Evolutionary conservation across 2,797 vertebrate genomes (phyloP).

Genomic region (Epinephelus awoara): DNA sequence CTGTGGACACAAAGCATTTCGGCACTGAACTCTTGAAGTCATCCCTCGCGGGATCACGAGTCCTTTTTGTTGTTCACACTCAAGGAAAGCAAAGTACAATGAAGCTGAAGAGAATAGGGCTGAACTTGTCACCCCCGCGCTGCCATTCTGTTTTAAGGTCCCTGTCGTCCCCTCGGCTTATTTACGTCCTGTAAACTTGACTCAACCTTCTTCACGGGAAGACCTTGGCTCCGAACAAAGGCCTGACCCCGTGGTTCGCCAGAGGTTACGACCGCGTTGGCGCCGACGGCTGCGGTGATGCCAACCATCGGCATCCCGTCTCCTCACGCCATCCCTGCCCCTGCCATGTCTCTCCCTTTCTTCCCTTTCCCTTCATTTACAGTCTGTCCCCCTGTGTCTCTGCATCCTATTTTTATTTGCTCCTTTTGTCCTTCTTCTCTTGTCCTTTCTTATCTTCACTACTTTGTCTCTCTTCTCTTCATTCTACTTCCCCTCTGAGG

Average conservation of each 20-base stretch:
- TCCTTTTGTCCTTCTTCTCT: slow-evolving; percentile 5
- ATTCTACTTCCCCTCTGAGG: background rate
- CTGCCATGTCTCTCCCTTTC: no score
- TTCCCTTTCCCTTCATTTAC: slow-evolving; percentile 51
- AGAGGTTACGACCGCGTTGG: slow-evolving; percentile 73
- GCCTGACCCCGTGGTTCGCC: slow-evolving; percentile 68
- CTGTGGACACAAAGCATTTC: slow-evolving; percentile 18
- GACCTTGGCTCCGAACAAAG: slow-evolving; percentile 79
- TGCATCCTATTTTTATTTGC: slow-evolving; percentile 12
- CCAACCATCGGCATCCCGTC: slow-evolving; percentile 50
- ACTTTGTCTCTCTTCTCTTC: background rate
- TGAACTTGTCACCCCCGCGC: slow-evolving; percentile 76
- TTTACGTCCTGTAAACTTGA: slow-evolving; percentile 79
- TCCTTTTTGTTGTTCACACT: slow-evolving; percentile 65
- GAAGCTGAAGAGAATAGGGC: slow-evolving; percentile 52
- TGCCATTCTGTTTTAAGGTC: slow-evolving; percentile 68
- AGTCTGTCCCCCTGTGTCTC: slow-evolving; percentile 34
- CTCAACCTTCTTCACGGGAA: slow-evolving; percentile 70
- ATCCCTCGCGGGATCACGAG: slow-evolving; percentile 55
- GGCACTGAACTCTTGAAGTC: slow-evolving; percentile 61
- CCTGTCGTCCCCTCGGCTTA: slow-evolving; percentile 66
- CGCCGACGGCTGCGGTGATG: slow-evolving; percentile 61
- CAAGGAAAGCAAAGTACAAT: slow-evolving; percentile 69
- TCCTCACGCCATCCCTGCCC: slow-evolving; percentile 58
- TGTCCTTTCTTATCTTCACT: background rate